These are phyloP conservation scores for Phoebastria nigripes DNA, from an alignment of 2,797 vertebrate species.

Conservation along the genomic window DNA sequence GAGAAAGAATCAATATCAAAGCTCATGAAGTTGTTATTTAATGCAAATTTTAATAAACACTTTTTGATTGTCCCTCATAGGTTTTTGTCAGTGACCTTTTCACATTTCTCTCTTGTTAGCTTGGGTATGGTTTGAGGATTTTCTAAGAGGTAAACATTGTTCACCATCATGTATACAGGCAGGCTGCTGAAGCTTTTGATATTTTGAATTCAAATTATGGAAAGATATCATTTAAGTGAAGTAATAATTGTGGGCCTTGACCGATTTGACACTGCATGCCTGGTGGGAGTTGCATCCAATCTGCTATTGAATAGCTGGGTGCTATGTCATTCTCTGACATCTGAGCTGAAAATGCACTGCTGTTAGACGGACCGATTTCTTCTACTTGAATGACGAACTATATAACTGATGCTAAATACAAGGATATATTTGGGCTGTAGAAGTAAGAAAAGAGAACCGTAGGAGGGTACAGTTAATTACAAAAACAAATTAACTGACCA, in stretches of 20 bases:
- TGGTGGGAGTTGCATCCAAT: conserved; percentile 30
- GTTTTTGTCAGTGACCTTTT: neutral
- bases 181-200: conserved; percentile 44
- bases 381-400: conserved; percentile 40
- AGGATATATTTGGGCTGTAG: neutral
- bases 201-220: conserved; percentile 64
- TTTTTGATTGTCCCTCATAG: neutral
- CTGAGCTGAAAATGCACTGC: conserved; percentile 62
- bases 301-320: conserved; percentile 57
- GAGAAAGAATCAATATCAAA: neutral
- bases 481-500: conserved; percentile 61
- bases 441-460: conserved; percentile 8
- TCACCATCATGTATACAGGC: neutral
- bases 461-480: conserved; percentile 70
- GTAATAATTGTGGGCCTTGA: conserved; percentile 55
- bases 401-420: conserved; percentile 39
- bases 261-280: conserved; percentile 39
- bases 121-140: neutral
- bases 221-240: conserved; percentile 51
- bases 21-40: neutral
- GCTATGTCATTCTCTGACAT: conserved; percentile 55
- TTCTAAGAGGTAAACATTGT: conserved; percentile 11
- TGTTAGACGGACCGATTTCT: conserved; percentile 42
- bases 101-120: neutral
- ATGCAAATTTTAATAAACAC: neutral